Evolutionary conservation across 2,888 invertebrate species (phyloP), one percentile per base, ranked within the genome.

Genomic region (Campoletis raptor): DNA sequence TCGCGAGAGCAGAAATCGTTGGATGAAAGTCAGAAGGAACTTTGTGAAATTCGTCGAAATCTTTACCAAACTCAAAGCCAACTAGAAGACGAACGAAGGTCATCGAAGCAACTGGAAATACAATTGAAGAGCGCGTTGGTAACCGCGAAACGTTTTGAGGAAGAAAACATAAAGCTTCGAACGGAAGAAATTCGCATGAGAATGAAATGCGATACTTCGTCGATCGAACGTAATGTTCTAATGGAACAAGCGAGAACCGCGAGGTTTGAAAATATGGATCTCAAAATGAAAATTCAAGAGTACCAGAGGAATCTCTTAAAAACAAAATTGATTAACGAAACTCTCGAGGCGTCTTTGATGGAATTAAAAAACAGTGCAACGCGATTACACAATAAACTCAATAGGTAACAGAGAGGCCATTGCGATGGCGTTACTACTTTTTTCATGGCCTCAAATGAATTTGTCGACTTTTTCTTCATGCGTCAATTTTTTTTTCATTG

Each of bases 41-140:
- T 93, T 4, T 79, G 85, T 18, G 82, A 90, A 80, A 54, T 86
- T 66, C 91, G 90, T 30, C 89, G 90, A 45, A 69, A 87, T 5
- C 82, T 92, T 4, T 89, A 89, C 48, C 86, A 90, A 36, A 89
- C 88, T 52, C 87, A 92, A 45, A 87, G 90, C 3, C 64, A 85
- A 15, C 81, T 93, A 1, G 92, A 93, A n/a, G 90, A 91, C n/a
- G 91, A 91, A 45, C 90, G 88, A 5, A 88, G 91, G 78, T 86
- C 78, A 24, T 85, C 90, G n/a, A 88, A 78, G 18, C 91, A 93
- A 80, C 70, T 92, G 24, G 87, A 89, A 80, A 81, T 88, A 18
- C 92, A 92, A 67, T 81, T 94, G 7, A 88, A 90, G 76, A 85
- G 90, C 15, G 83, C 90, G 0, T 69, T 88, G 24, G 90, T 91